Conservation (phyloP, 2,888 invertebrate species). For the Epinotia demarniana region DNA sequence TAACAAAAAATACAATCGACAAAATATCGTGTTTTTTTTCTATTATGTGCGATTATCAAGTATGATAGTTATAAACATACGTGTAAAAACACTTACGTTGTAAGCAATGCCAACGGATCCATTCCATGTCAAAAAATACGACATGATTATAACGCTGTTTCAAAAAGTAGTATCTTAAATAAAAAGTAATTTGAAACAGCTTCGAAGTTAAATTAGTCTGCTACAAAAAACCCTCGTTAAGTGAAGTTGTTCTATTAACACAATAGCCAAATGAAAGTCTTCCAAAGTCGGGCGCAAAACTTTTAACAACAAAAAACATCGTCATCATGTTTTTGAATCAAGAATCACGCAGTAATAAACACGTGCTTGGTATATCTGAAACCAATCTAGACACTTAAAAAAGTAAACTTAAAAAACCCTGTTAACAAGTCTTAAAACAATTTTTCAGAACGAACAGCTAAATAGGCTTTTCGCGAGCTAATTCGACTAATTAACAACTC, state of each 20-base stretch:
- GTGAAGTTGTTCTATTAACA: slow-evolving; percentile 3
- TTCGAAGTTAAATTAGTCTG: slow-evolving; percentile 23
- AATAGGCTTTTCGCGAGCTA: slow-evolving; percentile 31
- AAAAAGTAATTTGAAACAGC: slow-evolving; percentile 6
- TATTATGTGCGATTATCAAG: too few species aligned
- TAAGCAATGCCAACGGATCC: neutral
- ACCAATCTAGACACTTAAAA: neutral
- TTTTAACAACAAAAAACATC: slow-evolving; percentile 21
- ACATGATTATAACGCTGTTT: neutral
- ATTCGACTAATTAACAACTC: slow-evolving; percentile 40
- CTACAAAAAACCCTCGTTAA: slow-evolving; percentile 23
- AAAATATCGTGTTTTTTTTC: too few species aligned
- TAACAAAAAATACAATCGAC: too few species aligned
- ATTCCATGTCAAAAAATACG: neutral
- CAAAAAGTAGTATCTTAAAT: neutral
- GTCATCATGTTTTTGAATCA: neutral
- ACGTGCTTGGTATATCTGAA: neutral
- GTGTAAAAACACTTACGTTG: neutral
- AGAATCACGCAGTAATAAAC: neutral
- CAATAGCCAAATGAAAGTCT: slow-evolving; percentile 15
- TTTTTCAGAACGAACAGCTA: neutral
- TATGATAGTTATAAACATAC: neutral
- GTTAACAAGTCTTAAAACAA: slow-evolving; percentile 9
- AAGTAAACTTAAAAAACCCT: neutral
- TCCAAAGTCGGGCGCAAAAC: slow-evolving; percentile 14